A percentile compares a stretch with the other conserved stretches of the same genome.
These are phyloP conservation scores for Vultur gryphus DNA, from an alignment of 2,797 vertebrate genomes.

Conservation along the genomic window DNA sequence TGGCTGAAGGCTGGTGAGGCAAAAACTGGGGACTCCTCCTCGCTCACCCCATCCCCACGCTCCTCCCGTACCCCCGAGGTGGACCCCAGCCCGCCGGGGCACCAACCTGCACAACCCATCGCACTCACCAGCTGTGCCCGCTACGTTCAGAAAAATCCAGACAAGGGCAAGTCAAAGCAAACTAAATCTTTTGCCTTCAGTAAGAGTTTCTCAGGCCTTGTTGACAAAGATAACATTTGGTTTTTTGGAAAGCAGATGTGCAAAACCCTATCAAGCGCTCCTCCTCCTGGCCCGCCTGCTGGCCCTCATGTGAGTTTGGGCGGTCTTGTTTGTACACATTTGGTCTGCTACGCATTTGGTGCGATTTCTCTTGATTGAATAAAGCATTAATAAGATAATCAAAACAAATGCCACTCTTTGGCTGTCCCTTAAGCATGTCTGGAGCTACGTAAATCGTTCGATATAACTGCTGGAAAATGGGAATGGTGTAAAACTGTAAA, in stretches of 20 bases:
- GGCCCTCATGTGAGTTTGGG: not conserved
- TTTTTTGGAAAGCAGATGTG: constrained; percentile 31
- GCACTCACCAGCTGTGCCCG: not conserved
- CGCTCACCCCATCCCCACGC: fast-evolving
- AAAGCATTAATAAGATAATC: constrained; percentile 68
- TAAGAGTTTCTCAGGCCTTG: constrained; percentile 11
- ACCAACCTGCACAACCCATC: not conserved
- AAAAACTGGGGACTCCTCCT: not conserved
- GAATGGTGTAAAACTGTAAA: not conserved
- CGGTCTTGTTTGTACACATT: constrained; percentile 2
- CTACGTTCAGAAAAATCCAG: not conserved
- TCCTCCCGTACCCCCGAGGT: fast-evolving
- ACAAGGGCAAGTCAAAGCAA: not conserved
- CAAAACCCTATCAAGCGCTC: not conserved
- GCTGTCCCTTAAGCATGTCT: constrained; percentile 27
- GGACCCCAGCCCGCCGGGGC: fast-evolving
- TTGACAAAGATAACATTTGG: not conserved
- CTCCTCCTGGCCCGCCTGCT: not conserved
- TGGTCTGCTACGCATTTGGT: constrained; percentile 18
- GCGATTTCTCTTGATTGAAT: constrained; percentile 58
- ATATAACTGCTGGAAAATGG: constrained; percentile 42
- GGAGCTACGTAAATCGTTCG: constrained; percentile 53
- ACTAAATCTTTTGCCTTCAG: not conserved
- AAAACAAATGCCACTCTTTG: constrained; percentile 59
- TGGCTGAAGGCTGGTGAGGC: not conserved